phyloP scores from a whole-genome alignment of 1,140 invertebrate species.

The Achatina immaculata region DNA sequence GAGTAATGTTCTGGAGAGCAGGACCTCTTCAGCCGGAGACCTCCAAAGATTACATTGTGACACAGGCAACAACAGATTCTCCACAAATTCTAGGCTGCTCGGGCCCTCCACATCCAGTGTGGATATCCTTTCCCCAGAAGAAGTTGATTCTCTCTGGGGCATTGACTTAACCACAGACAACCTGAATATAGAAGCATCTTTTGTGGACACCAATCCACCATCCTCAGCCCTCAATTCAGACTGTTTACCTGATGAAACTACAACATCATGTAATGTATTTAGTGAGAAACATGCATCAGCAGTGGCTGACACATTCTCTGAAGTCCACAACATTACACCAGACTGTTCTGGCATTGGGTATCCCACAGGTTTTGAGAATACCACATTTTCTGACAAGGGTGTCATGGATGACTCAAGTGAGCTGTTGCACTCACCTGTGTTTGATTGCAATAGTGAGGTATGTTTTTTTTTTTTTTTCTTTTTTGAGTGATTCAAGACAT shows the following conservation, averaged over 20 bases:
- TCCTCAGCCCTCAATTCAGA: not conserved
- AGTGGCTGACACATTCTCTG: not conserved
- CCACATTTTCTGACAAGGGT: not conserved
- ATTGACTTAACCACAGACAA: not conserved
- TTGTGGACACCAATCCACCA: not conserved
- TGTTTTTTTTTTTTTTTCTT: no score
- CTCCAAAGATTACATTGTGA: not conserved
- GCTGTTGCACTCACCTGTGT: conserved; percentile 49
- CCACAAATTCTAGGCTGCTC: not conserved
- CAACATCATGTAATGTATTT: not conserved
- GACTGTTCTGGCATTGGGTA: conserved; percentile 15
- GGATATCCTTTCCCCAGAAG: not conserved
- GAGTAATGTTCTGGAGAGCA: no score
- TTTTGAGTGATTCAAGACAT: no score
- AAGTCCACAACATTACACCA: not conserved
- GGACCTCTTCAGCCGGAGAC: not conserved
- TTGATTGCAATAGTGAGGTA: conserved; percentile 56
- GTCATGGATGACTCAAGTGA: not conserved
- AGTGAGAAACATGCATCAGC: not conserved
- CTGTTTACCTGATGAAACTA: not conserved
- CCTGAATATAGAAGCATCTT: not conserved
- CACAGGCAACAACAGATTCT: not conserved
- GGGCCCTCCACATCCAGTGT: not conserved
- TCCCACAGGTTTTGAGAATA: not conserved
- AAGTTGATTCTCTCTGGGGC: not conserved